phyloP scores from a whole-genome alignment of 1,140 invertebrate species.

The Caenorhabditis remanei region DNA sequence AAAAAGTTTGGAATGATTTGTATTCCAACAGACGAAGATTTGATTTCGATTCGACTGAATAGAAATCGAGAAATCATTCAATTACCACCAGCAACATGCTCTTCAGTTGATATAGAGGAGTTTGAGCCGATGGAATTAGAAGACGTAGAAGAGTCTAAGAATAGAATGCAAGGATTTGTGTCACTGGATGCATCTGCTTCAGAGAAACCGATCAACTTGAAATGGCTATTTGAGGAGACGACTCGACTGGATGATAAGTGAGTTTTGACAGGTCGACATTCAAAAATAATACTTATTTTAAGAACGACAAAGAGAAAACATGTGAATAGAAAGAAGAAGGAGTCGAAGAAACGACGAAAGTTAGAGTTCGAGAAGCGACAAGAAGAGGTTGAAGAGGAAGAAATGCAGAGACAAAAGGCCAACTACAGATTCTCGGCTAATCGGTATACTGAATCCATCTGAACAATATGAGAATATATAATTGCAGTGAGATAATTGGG shows the following conservation, averaged over 20 bases:
- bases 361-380: conserved; percentile 35
- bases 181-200: conserved; percentile 15
- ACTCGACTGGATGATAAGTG: conserved; percentile 31
- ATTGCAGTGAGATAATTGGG: conserved; percentile 47
- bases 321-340: conserved; percentile 30
- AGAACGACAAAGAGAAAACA: conserved; percentile 55
- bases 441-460: background rate
- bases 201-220: conserved; percentile 43
- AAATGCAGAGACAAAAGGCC: background rate
- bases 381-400: background rate
- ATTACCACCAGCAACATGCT: background rate
- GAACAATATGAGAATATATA: background rate
- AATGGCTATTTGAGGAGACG: conserved; percentile 48
- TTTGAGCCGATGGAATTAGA: background rate
- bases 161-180: background rate
- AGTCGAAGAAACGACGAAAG: conserved; percentile 40
- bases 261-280: conserved; percentile 38
- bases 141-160: background rate
- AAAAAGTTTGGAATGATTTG: conserved; percentile 45
- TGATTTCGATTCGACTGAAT: conserved; percentile 12
- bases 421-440: conserved; percentile 35
- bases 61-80: conserved; percentile 20
- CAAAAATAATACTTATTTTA: conserved; percentile 1
- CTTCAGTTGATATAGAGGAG: background rate
- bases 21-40: conserved; percentile 8